A percentile compares a stretch with the other conserved stretches of the same genome.
phyloP scores from a whole-genome alignment of 2,888 invertebrate genomes.

The Parasteatoda lunata region DNA sequence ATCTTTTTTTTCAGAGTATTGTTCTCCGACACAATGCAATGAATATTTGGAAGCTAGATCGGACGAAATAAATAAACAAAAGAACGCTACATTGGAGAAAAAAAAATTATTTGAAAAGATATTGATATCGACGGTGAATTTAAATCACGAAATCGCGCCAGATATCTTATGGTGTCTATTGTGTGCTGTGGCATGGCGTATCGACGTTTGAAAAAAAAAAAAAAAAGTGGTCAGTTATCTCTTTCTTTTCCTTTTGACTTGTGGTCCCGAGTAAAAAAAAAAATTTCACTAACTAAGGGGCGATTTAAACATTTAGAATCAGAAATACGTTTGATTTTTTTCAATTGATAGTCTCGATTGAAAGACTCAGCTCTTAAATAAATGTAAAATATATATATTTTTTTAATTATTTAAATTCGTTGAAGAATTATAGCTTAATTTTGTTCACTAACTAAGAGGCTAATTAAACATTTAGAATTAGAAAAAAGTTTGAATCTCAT shows the following conservation, averaged over 20 bases:
- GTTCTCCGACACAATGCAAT: neutral
- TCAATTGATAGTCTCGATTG: too few species aligned
- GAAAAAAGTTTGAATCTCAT: too few species aligned
- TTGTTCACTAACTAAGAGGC: too few species aligned
- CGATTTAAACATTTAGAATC: neutral
- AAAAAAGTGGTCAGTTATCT: slow-evolving; percentile 51
- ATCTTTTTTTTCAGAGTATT: neutral
- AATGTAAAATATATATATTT: too few species aligned
- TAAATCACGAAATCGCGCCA: slow-evolving; percentile 31
- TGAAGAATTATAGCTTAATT: too few species aligned
- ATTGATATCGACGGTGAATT: slow-evolving; percentile 28
- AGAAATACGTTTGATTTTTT: too few species aligned
- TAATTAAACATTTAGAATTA: too few species aligned
- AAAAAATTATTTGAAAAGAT: slow-evolving; percentile 16
- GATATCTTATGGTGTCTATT: slow-evolving; percentile 34
- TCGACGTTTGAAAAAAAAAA: slow-evolving; percentile 9
- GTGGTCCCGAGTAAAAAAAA: slow-evolving; percentile 17
- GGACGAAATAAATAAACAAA: slow-evolving; percentile 40
- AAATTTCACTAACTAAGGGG: slow-evolving; percentile 17
- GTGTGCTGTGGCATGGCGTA: slow-evolving; percentile 23
- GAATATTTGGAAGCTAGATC: slow-evolving; percentile 4
- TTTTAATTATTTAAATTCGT: too few species aligned
- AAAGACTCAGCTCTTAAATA: too few species aligned
- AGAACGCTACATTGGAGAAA: neutral
- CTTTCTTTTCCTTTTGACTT: slow-evolving; percentile 43